Conservation (phyloP, 2,888 invertebrate species). For the Apamea sordens region DNA sequence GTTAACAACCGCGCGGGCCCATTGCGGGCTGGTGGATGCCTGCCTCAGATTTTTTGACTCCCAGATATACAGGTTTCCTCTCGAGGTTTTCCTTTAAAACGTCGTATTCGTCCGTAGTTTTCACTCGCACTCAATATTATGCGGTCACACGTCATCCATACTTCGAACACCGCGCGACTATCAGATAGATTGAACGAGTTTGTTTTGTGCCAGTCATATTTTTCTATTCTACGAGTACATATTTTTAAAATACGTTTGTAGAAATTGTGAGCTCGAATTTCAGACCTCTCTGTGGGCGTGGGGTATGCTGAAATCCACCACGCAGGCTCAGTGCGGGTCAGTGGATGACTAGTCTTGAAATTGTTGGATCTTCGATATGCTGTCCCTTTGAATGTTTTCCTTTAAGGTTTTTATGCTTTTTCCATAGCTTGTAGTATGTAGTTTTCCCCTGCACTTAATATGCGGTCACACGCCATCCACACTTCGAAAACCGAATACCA, state of each 20-base stretch:
- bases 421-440: background rate
- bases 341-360: background rate
- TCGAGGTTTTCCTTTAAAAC: background rate
- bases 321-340: background rate
- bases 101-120: background rate
- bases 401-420: background rate
- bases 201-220: constrained; percentile 16
- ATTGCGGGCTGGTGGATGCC: background rate
- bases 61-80: background rate
- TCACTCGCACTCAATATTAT: constrained; percentile 25
- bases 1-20: background rate
- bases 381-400: background rate
- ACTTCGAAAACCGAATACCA: background rate
- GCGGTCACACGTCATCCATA: constrained; percentile 24
- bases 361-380: background rate
- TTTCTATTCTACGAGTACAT: background rate
- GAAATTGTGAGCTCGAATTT: too few species aligned
- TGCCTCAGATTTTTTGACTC: background rate
- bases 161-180: constrained; percentile 19
- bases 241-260: background rate
- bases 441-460: constrained; percentile 16
- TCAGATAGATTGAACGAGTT: constrained; percentile 39
- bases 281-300: background rate
- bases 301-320: background rate
- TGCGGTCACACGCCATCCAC: constrained; percentile 6